Evolutionary conservation across 1,140 invertebrate species (phyloP), one percentile per base, ranked within the genome.

Genomic region (Mya arenaria): DNA sequence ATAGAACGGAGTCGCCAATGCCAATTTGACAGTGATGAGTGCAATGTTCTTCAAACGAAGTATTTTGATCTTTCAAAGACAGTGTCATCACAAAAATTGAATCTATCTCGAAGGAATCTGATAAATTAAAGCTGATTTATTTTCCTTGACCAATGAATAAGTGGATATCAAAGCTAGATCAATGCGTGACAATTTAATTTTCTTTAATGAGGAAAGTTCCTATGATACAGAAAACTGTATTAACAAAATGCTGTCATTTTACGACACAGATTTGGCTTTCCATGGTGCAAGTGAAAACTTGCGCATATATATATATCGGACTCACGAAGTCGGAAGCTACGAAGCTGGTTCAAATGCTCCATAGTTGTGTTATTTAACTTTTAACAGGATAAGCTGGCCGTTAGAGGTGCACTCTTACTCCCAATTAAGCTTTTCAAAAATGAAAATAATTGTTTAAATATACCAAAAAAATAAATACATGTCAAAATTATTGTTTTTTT

Each of bases 181-280:
- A 60, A 60, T 60, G 58, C 19, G 58, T 10, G 34, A 66, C 34
- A 66, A 66, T 36, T 32, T 66, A 66, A 23, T 66, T 66, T n/a
- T 66, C 28, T 15, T 66, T 66, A 32, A 66, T 17, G 63, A 66
- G 63, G 23, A 34, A 28, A 17, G 15, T 15, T 30, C 32, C 15
- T 15, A 15, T 8, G 63, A 66, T 32, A 32, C 25, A 28, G 63
- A 34, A 32, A 34, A 66, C 13, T 66, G 63, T 66, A 32, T 36
- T 10, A 28, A 66, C 10, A 66, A 66, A 66, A 34, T 66, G 4
- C 63, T 30, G 5, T 4, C 25, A 17, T 66, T 28, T 23, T 28
- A 17, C 15, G 32, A 36, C 8, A 32, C 32, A n/a, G 32, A 30
- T 15, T 32, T 66, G 23, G 32, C 23, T 32, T 13, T 66, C 15